A percentile compares a stretch with the other conserved stretches of the same genome.
These are phyloP conservation scores for Globicephala melas DNA, from an alignment of 2,113 vertebrate genomes.

Conservation along the genomic window DNA sequence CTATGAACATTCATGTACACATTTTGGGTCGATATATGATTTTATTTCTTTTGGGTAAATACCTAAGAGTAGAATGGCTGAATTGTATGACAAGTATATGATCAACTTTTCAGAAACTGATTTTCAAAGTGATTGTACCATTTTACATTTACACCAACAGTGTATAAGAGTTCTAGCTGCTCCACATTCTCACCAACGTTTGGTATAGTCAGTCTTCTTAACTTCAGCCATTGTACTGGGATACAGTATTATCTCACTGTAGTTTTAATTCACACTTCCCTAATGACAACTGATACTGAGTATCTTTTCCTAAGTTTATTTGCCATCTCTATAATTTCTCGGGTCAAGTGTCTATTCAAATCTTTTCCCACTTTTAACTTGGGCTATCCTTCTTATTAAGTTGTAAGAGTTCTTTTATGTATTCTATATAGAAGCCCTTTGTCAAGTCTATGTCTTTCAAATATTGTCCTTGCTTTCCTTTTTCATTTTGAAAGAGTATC, in stretches of 20 bases:
- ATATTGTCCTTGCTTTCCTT: background rate
- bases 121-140: background rate
- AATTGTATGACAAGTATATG: background rate
- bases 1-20: background rate
- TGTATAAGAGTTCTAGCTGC: background rate
- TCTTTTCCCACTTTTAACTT: background rate
- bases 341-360: background rate
- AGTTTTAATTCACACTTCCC: background rate
- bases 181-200: background rate
- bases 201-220: background rate
- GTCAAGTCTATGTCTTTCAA: background rate
- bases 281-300: background rate
- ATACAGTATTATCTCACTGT: background rate
- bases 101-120: background rate
- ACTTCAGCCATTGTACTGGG: background rate
- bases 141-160: background rate
- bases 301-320: background rate
- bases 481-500: background rate
- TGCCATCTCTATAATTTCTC: background rate
- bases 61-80: background rate
- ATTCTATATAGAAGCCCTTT: background rate
- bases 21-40: background rate
- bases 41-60: background rate
- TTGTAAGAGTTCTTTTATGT: background rate
- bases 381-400: background rate